A percentile compares a stretch with the other conserved stretches of the same genome.
Evolutionary conservation across 2,113 vertebrate genomes (phyloP).

Genomic region (Sinocyclocheilus anophthalmus): DNA sequence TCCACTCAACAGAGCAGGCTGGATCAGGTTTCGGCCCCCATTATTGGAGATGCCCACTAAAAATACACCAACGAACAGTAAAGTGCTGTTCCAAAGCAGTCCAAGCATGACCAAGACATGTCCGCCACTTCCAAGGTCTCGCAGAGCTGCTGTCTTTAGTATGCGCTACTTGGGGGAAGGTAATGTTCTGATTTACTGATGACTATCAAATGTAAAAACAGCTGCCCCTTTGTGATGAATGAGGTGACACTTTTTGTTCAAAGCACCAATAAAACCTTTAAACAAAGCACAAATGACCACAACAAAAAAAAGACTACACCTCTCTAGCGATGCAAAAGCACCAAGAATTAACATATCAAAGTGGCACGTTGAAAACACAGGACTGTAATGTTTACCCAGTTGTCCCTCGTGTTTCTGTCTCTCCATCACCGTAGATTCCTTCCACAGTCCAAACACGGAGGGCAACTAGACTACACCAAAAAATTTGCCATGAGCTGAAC

Average conservation of each 20-base stretch:
- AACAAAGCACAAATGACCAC: conserved; percentile 37
- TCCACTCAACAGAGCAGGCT: conserved; percentile 36
- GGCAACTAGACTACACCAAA: conserved; percentile 35
- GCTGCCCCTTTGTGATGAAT: conserved; percentile 35
- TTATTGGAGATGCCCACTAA: conserved; percentile 50
- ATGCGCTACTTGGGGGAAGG: conserved; percentile 13
- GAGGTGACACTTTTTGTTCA: conserved; percentile 4
- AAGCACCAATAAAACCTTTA: conserved; percentile 26
- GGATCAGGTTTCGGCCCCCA: conserved; percentile 46
- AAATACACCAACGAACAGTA: conserved; percentile 44
- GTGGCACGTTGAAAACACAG: conserved; percentile 41
- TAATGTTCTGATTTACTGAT: conserved; percentile 27
- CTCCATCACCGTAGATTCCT: conserved; percentile 46
- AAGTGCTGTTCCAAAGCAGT: conserved; percentile 40
- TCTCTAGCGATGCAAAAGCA: conserved; percentile 27
- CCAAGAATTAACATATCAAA: conserved; percentile 59
- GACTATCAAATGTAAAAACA: conserved; percentile 33
- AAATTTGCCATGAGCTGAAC: conserved; percentile 51
- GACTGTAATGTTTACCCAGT: conserved; percentile 57
- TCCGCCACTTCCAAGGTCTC: conserved; percentile 21
- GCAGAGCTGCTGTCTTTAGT: background rate
- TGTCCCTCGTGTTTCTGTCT: conserved; percentile 42
- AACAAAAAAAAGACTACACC: conserved; percentile 32
- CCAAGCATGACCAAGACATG: conserved; percentile 9
- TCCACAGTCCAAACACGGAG: conserved; percentile 49